Evolutionary conservation across 2,888 invertebrate species (phyloP), one percentile per base, ranked within the genome.

Genomic region (Melinaea marsaeus): DNA sequence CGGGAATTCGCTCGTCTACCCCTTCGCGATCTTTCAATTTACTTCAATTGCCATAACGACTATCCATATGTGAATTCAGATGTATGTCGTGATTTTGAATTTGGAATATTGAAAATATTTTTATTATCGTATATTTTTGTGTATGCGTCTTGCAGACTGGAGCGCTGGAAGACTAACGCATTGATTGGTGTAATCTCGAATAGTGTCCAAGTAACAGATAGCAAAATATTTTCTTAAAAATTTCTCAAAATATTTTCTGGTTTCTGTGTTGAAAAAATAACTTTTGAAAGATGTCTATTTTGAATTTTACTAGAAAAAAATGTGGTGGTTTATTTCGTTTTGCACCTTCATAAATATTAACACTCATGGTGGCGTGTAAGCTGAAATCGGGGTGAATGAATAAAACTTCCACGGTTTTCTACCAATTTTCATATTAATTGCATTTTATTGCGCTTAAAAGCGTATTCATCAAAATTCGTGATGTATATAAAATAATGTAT

Each of bases 21-120:
- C 76, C 73, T 75, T 71, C 74, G 71, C 78, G 77, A 82, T 85
- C 83, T 85, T 85, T 84, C 86, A 86, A 87, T 85, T 85, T 80
- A 71, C 72, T 59, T 48, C 58, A 65, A 71, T 67, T 63, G 61
- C 67, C 66, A 62, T 70, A 62, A 70, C 59, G 56, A 62, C 33
- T 13, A 55, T 57, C 45, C 9, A 55, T 55, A 55, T 63, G 34
- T 35, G 46, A 34, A 51, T 60, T 55, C 55, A 58, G 42, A 56
- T 56, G 57, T 45, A 51, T 32, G 32, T 9, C n/a, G 51, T 1
- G 48, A 32, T 51, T 51, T 22, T 51, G 51, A 22, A 32, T 51
- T 32, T 32, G 9, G 9, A 42, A 42, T 42, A 42, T 42, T 42
- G 42, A 42, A 0, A 9, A 42, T 42, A 42, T 42, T 42, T 42